Evolutionary conservation across 2,888 invertebrate genomes (phyloP), one percentile per base, ranked within the genome.

Genomic region (Gisinianus flammeolus): DNA sequence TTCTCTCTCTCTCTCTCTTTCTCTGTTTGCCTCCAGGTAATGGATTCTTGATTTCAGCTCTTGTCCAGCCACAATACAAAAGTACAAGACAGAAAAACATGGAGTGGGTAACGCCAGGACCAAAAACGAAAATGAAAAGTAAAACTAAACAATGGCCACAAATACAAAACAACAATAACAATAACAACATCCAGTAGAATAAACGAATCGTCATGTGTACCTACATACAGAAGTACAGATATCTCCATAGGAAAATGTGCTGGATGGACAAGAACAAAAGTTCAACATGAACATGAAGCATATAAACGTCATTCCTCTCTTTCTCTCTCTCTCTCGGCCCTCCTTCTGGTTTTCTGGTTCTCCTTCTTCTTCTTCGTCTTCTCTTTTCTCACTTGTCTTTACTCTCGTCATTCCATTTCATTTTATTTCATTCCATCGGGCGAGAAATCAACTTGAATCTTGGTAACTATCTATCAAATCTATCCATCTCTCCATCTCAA

Each of bases 381-480:
- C 26, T 62, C 44, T 2, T 62, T 24, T 62, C 22, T 62, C 62
- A 62, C 24, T 54, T 16, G 62, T 26, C 35, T 35, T 12, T 8
- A 35, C 35, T 35, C 35, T 35, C 35, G 35, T 8, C 6, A 35
- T 12, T 35, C 35, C 12, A 5, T 35, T 35, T 5, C 5, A 12
- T 35, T 19, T 44, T 44, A 44, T 16, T 19, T 44, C 28, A 62
- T 10, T 12, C 26, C 62, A 24, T 4, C 12, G 54, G 3, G 19
- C 19, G 5, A 54, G 62, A 22, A 62, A 62, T 62, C 62, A 62
- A 62, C 62, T 62, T 28, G 28, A 12, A 62, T 62, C 62, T 62
- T 24, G 26, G 12, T 28, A 62, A 24, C 31, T 67, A 67, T 67
- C 67, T 67, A 67, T 67, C 62, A 62, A 62, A 62, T 62, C 33